A percentile compares a stretch with the other conserved stretches of the same genome.
Evolutionary conservation across 1,140 invertebrate species (phyloP).

Genomic region (Ridgeia piscesae): DNA sequence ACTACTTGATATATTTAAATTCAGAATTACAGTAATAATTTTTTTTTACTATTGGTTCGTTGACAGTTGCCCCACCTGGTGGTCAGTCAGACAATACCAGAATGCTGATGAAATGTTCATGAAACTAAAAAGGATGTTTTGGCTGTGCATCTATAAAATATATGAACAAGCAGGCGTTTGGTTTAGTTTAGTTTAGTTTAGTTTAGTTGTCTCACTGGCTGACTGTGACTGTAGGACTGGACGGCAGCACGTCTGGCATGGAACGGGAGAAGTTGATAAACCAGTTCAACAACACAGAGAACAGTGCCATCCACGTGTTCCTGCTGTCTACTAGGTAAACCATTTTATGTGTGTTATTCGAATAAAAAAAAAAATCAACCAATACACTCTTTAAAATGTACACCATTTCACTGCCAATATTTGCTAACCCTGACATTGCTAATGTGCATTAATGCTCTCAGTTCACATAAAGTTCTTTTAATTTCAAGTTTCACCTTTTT

Average conservation of each 20-base stretch:
- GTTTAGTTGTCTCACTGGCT: constrained; percentile 3
- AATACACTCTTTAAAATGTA: too few relatives aligned
- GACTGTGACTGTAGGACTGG: constrained; percentile 63
- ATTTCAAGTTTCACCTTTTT: too few relatives aligned
- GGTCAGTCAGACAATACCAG: not conserved
- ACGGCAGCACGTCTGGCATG: constrained; percentile 90
- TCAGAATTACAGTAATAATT: not conserved
- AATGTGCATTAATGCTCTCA: too few relatives aligned
- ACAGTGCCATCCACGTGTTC: constrained; percentile 75
- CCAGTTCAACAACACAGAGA: constrained; percentile 86
- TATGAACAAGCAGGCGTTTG: not conserved
- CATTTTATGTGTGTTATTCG: not conserved
- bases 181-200: too few relatives aligned
- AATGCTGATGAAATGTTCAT: not conserved
- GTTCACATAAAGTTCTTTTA: too few relatives aligned
- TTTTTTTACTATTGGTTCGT: not conserved
- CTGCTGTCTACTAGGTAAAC: constrained; percentile 81
- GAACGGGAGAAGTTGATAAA: constrained; percentile 96
- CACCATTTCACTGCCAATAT: too few relatives aligned
- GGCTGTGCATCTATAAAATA: not conserved
- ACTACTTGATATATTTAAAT: too few relatives aligned
- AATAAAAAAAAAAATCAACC: too few relatives aligned
- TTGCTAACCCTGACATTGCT: too few relatives aligned
- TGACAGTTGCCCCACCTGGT: not conserved
- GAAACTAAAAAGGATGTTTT: not conserved